Percentiles rank a stretch among this genome's conserved stretches.
Conservation (phyloP, 2,888 invertebrate genomes). For the Lasioglossum leucozonium region DNA sequence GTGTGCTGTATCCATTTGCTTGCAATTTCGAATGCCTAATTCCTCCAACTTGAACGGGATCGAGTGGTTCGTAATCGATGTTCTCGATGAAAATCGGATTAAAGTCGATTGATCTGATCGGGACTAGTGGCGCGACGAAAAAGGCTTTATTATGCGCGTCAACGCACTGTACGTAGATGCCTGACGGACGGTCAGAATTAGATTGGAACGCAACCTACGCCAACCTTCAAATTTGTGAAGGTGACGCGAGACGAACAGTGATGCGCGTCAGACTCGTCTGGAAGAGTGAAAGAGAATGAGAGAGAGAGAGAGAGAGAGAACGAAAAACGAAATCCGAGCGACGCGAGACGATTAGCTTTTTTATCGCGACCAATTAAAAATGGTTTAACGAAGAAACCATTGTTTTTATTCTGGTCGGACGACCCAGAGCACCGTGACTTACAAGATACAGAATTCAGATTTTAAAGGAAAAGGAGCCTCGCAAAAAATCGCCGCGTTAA, state of each 20-base stretch:
- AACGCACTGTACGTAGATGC: conserved; percentile 8
- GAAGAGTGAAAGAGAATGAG: not conserved
- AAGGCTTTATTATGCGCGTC: conserved; percentile 31
- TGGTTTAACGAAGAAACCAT: conserved; percentile 17
- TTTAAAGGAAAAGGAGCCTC: not conserved
- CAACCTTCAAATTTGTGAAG: conserved; percentile 73
- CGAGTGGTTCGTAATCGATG: not conserved
- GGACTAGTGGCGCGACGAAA: conserved; percentile 12
- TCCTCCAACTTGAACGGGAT: not conserved
- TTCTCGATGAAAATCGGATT: not conserved
- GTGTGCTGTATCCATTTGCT: too few species aligned
- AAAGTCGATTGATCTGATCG: conserved; percentile 8
- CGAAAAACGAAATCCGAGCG: conserved; percentile 12
- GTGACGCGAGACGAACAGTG: conserved; percentile 59
- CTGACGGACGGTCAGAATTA: conserved; percentile 51
- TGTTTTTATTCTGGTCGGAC: conserved; percentile 39
- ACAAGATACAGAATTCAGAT: not conserved
- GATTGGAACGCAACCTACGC: conserved; percentile 69
- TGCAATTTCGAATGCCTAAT: not conserved
- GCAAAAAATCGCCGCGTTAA: not conserved
- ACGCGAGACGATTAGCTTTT: conserved; percentile 30
- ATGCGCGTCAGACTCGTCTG: conserved; percentile 57
- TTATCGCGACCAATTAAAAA: conserved; percentile 45
- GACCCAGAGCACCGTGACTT: not conserved
- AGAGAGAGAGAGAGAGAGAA: not conserved